Evolutionary conservation across 2,113 vertebrate species (phyloP).

Genomic region (Motacilla tschutschensis): DNA sequence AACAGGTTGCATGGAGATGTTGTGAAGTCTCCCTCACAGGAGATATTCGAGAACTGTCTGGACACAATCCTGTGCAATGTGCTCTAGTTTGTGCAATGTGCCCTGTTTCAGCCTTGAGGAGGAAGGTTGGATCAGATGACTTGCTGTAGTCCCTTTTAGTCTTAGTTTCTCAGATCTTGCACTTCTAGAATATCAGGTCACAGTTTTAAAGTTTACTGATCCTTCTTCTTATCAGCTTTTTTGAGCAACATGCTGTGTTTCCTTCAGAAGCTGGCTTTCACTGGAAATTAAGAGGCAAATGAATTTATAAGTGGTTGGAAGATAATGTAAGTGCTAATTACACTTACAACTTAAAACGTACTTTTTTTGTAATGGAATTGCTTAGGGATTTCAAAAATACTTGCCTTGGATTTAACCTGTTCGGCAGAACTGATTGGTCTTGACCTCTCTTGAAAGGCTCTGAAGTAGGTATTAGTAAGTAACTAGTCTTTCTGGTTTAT

Average conservation of each 20-base stretch:
- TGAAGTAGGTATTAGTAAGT: background rate
- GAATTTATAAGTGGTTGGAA: background rate
- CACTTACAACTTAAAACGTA: background rate
- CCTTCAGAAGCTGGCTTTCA: background rate
- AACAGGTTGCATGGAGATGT: too few relatives aligned
- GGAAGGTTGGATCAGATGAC: background rate
- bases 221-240: background rate
- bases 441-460: background rate
- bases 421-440: background rate
- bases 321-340: background rate
- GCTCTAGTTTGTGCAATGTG: background rate
- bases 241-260: background rate
- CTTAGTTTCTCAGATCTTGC: background rate
- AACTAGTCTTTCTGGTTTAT: background rate
- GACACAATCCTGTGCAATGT: background rate
- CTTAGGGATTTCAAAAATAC: background rate
- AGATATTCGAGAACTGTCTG: background rate
- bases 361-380: background rate
- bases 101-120: background rate
- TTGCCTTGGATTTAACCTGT: background rate
- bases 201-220: background rate
- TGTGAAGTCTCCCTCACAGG: background rate
- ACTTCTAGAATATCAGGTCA: background rate
- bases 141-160: background rate
- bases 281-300: background rate